These are phyloP conservation scores for Physocephala rufipes DNA, from an alignment of 2,888 invertebrate species.

Conservation along the genomic window DNA sequence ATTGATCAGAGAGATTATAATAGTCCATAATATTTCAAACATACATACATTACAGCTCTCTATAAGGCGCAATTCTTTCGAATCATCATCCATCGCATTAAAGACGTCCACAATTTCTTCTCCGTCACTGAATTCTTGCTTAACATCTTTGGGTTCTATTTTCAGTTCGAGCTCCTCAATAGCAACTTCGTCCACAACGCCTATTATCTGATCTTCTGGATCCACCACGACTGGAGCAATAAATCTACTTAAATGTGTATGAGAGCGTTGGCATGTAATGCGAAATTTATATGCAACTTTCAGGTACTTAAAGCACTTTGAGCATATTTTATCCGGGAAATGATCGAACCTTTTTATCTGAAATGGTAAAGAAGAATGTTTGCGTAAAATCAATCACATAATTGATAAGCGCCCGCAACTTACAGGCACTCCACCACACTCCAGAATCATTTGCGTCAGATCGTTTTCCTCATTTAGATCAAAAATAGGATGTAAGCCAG, in stretches of 20 bases:
- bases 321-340: conserved; percentile 60
- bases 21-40: neutral
- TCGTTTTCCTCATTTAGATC: conserved; percentile 56
- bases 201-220: conserved; percentile 43
- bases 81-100: conserved; percentile 54
- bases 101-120: conserved; percentile 57
- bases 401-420: conserved; percentile 37
- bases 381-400: conserved; percentile 16
- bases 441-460: conserved; percentile 58
- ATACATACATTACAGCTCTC: conserved; percentile 40
- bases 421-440: conserved; percentile 62
- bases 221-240: conserved; percentile 60
- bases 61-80: conserved; percentile 47
- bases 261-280: conserved; percentile 56
- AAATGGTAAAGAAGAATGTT: conserved; percentile 6
- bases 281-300: conserved; percentile 57
- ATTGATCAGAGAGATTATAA: neutral
- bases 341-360: conserved; percentile 60
- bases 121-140: conserved; percentile 48
- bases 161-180: conserved; percentile 46
- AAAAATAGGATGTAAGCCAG: conserved; percentile 57
- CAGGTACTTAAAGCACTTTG: conserved; percentile 54
- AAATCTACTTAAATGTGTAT: conserved; percentile 58
- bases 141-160: conserved; percentile 43
- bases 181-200: conserved; percentile 38